These are phyloP conservation scores for Halotydeus destructor DNA, from an alignment of 1,140 invertebrate genomes.

Conservation along the genomic window DNA sequence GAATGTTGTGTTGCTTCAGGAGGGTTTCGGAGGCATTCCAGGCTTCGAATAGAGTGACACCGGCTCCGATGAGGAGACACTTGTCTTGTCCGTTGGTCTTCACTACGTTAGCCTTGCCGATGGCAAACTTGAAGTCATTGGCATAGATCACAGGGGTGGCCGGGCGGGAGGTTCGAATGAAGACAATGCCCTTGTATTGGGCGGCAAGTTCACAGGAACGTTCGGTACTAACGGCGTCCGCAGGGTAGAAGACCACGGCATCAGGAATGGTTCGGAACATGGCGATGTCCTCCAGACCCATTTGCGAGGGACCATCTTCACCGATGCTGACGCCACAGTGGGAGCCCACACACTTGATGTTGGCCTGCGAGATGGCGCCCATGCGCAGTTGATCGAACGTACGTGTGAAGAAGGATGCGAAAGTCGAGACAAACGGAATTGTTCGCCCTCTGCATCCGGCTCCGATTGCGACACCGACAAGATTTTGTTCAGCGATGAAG, in stretches of 20 bases:
- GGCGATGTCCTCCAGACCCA: constrained; percentile 93
- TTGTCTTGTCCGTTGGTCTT: constrained; percentile 33
- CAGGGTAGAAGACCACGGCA: constrained; percentile 87
- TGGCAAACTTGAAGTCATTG: constrained; percentile 59
- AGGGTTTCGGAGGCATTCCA: constrained; percentile 60
- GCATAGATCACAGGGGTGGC: constrained; percentile 67
- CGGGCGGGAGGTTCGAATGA: constrained; percentile 83
- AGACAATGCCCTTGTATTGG: constrained; percentile 84
- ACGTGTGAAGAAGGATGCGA: constrained; percentile 89
- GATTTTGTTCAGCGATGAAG: constrained; percentile 96
- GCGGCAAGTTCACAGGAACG: constrained; percentile 83
- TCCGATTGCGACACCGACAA: constrained; percentile 88
- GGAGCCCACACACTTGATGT: constrained; percentile 83
- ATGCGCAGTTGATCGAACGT: constrained; percentile 95
- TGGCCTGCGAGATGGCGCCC: constrained; percentile 95
- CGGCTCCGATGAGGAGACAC: constrained; percentile 69
- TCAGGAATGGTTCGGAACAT: constrained; percentile 83
- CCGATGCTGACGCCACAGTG: constrained; percentile 80
- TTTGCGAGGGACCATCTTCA: constrained; percentile 97
- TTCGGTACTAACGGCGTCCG: constrained; percentile 83
- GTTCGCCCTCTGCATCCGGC: constrained; percentile 65
- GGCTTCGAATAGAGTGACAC: constrained; percentile 78
- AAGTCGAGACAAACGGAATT: constrained; percentile 82
- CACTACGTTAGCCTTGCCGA: constrained; percentile 34
- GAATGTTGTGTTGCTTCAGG: constrained; percentile 33